Conservation (phyloP, 1,140 invertebrate species). For the Oppia nitens region DNA sequence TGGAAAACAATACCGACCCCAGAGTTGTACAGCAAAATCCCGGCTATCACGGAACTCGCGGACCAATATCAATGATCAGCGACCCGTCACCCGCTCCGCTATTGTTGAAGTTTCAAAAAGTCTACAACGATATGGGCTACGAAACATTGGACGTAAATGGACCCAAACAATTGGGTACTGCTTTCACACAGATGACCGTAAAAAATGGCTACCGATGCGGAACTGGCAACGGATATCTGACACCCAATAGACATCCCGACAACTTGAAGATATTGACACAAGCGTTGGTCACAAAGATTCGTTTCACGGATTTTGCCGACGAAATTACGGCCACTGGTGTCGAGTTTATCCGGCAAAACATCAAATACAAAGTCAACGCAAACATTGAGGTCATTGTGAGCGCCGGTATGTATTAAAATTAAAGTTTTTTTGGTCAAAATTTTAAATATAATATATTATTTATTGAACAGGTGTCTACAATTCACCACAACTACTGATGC, state of each 20-base stretch:
- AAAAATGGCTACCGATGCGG: constrained; percentile 71
- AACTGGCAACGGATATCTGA: constrained; percentile 69
- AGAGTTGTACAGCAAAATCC: constrained; percentile 45
- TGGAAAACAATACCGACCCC: constrained; percentile 71
- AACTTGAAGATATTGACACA: constrained; percentile 75
- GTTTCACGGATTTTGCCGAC: constrained; percentile 44
- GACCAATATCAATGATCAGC: constrained; percentile 62
- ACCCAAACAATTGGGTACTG: constrained; percentile 43
- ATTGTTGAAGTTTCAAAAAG: constrained; percentile 49
- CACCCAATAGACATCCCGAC: constrained; percentile 54
- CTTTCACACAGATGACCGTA: constrained; percentile 56
- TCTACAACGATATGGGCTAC: constrained; percentile 41
- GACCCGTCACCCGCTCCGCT: constrained; percentile 59
- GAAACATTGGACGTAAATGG: constrained; percentile 63
- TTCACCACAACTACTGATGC: constrained; percentile 73
- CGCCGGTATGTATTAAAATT: no score
- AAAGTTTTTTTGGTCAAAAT: no score
- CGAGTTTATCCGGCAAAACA: neutral
- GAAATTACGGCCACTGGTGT: neutral
- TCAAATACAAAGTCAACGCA: neutral
- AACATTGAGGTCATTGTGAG: constrained; percentile 43
- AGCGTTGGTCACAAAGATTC: constrained; percentile 59
- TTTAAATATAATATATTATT: neutral
- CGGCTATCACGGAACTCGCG: constrained; percentile 1
- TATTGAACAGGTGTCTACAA: constrained; percentile 58